These are phyloP conservation scores for Zhuqinia jingwanae DNA, from an alignment of 2,888 invertebrate genomes.

Conservation along the genomic window DNA sequence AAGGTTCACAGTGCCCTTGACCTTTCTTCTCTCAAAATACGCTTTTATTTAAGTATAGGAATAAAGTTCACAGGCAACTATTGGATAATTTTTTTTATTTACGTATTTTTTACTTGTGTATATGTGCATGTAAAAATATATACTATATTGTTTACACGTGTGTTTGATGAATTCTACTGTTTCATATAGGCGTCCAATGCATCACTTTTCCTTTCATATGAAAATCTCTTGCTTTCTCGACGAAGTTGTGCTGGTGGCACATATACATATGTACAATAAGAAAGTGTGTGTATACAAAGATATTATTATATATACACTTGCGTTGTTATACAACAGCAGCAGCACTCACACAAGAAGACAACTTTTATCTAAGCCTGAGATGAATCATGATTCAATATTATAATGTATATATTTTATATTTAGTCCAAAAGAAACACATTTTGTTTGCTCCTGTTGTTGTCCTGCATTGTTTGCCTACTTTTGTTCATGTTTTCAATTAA, in stretches of 20 bases:
- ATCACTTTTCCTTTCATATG: conserved; percentile 64
- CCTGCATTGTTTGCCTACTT: conserved; percentile 38
- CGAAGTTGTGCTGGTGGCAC: conserved; percentile 47
- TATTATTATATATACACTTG: neutral
- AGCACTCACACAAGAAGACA: conserved; percentile 7
- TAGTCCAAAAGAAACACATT: conserved; percentile 18
- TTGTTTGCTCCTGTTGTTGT: conserved; percentile 29
- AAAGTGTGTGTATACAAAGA: neutral
- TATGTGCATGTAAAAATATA: conserved; percentile 2
- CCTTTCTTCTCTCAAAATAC: conserved; percentile 25
- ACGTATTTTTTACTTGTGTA: neutral
- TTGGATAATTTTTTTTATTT: neutral
- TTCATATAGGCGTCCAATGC: neutral
- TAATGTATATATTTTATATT: too few relatives aligned
- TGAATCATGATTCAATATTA: conserved; percentile 49
- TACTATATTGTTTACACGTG: conserved; percentile 12
- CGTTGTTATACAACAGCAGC: neutral
- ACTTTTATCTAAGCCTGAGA: conserved; percentile 18
- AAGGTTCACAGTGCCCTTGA: conserved; percentile 52
- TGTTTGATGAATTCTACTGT: conserved; percentile 4
- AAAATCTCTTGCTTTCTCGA: conserved; percentile 48
- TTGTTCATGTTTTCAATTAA: conserved; percentile 33
- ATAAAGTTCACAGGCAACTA: conserved; percentile 32
- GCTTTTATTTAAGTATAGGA: conserved; percentile 34
- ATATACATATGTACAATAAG: conserved; percentile 17